Percentiles rank a stretch among this genome's conserved stretches.
phyloP scores from a whole-genome alignment of 2,113 vertebrate genomes.

The Fulica atra region DNA sequence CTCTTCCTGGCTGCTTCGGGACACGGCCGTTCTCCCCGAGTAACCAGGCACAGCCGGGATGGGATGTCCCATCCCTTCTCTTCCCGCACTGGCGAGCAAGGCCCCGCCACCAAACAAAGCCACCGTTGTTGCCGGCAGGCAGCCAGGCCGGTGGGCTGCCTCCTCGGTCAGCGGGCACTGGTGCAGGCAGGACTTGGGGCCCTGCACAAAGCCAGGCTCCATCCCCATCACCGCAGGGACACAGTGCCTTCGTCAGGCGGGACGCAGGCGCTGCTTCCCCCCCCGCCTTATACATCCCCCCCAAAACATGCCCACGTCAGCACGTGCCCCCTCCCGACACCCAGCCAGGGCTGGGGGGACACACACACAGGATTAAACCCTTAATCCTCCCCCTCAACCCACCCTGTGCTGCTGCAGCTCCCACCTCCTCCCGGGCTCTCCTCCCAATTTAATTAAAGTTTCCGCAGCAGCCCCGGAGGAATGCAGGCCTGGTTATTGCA shows the following conservation, averaged over 20 bases:
- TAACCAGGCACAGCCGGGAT: neutral
- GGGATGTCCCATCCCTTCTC: neutral
- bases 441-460: conserved; percentile 87
- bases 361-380: neutral
- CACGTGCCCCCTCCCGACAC: neutral
- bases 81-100: neutral
- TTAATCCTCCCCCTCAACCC: conserved; percentile 57
- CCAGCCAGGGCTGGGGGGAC: neutral
- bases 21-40: accelerated
- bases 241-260: accelerated
- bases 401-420: conserved; percentile 66
- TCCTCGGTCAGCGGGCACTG: neutral
- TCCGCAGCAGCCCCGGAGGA: conserved; percentile 87
- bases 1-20: accelerated
- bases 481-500: conserved; percentile 80
- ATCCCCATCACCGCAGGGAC: neutral
- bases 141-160: neutral
- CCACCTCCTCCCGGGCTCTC: conserved; percentile 47
- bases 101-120: neutral
- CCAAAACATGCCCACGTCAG: neutral
- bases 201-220: neutral
- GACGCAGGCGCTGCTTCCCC: neutral
- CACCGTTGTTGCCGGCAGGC: neutral
- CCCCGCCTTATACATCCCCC: neutral
- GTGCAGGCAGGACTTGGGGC: neutral